Evolutionary conservation across 2,797 vertebrate species (phyloP).

Genomic region (Podarcis lilfordi): DNA sequence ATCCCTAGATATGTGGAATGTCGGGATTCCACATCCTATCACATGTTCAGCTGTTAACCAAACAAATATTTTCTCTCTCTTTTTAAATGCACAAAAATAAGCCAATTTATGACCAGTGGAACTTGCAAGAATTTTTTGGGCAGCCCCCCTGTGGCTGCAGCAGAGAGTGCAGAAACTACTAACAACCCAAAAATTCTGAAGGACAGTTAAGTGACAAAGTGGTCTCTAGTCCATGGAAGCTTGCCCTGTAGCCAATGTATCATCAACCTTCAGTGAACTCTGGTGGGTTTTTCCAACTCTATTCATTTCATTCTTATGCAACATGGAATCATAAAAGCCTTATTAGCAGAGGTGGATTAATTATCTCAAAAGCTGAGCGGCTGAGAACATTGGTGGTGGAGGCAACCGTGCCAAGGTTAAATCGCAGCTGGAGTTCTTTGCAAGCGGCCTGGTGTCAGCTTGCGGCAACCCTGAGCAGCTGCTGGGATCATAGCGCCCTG

Average conservation of each 20-base stretch:
- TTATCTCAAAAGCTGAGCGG: background rate
- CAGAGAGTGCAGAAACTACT: background rate
- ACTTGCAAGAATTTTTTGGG: background rate
- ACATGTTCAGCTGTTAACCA: background rate
- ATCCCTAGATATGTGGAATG: background rate
- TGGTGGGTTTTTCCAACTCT: background rate
- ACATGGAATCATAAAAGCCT: background rate
- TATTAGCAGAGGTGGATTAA: background rate
- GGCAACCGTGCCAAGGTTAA: background rate
- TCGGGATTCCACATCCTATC: background rate
- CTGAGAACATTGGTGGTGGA: background rate
- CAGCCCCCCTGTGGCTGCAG: conserved; percentile 44
- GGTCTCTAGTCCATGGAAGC: background rate
- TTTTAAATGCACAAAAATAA: background rate
- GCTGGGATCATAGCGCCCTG: background rate
- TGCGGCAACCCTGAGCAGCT: background rate
- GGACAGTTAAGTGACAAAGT: background rate
- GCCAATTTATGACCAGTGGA: background rate
- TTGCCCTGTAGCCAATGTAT: fast-evolving
- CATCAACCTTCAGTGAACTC: too few species aligned
- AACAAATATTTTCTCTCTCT: background rate
- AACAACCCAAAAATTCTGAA: background rate
- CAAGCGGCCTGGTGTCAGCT: background rate
- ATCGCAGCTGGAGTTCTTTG: background rate
- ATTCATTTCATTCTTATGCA: too few species aligned